A percentile compares a stretch with the other conserved stretches of the same genome.
Conservation (phyloP, 2,888 invertebrate species). For the Platycheirus albimanus region DNA sequence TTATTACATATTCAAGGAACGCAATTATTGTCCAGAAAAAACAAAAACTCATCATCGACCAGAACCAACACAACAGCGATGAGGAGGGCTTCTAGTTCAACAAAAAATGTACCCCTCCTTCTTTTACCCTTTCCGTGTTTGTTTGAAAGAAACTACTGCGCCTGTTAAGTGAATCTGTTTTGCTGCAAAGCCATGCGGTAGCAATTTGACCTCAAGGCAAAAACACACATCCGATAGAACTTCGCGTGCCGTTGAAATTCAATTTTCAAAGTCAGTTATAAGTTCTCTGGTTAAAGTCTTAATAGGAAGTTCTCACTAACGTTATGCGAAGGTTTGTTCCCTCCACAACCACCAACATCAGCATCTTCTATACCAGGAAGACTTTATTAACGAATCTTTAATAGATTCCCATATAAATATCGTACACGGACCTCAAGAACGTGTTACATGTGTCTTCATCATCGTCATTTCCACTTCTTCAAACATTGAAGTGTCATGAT, state of each 20-base stretch:
- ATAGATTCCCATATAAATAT: constrained; percentile 69
- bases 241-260: constrained; percentile 66
- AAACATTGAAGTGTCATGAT: constrained; percentile 42
- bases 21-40: constrained; percentile 58
- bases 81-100: constrained; percentile 10
- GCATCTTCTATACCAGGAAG: constrained; percentile 37
- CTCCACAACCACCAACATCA: not conserved
- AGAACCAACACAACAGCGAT: constrained; percentile 31
- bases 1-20: constrained; percentile 64
- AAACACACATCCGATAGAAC: constrained; percentile 47
- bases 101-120: constrained; percentile 14
- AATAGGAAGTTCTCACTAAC: constrained; percentile 40
- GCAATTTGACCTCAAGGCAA: constrained; percentile 61
- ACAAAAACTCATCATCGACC: constrained; percentile 31
- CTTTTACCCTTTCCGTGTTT: constrained; percentile 44
- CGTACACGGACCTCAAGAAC: constrained; percentile 57
- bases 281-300: constrained; percentile 13
- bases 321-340: not conserved
- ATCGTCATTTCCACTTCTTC: constrained; percentile 44
- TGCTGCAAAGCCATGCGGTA: constrained; percentile 28
- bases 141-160: constrained; percentile 60
- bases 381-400: constrained; percentile 57
- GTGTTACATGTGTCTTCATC: constrained; percentile 62
- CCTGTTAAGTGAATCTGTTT: constrained; percentile 42
- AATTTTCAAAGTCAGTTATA: constrained; percentile 53